Evolutionary conservation across 1,140 invertebrate genomes (phyloP).

Genomic region (Dysdera silvatica): DNA sequence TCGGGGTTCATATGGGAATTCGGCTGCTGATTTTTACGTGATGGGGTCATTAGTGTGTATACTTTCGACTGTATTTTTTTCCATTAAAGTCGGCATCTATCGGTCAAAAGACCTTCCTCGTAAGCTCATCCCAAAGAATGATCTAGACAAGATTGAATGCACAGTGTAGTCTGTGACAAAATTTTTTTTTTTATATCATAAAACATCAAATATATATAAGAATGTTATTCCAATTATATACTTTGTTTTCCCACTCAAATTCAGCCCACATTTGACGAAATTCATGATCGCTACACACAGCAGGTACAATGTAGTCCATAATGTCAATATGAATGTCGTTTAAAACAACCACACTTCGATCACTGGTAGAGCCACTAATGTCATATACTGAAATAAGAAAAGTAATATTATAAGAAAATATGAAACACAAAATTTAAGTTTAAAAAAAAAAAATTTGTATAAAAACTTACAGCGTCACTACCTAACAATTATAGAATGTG

Average conservation of each 20-base stretch:
- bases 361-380: constrained; percentile 81
- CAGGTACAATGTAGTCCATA: constrained; percentile 99
- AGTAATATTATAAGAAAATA: constrained; percentile 24
- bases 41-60: too few species aligned
- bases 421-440: neutral
- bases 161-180: too few species aligned
- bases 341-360: constrained; percentile 92
- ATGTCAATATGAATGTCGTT: constrained; percentile 99
- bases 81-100: too few species aligned
- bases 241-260: constrained; percentile 99
- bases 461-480: neutral
- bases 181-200: too few species aligned
- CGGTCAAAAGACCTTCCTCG: too few species aligned
- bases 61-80: too few species aligned
- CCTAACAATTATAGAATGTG: too few species aligned
- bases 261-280: constrained; percentile 99
- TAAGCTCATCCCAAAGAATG: too few species aligned
- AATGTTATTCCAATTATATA: constrained; percentile 34
- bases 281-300: constrained; percentile 84
- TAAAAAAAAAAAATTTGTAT: neutral
- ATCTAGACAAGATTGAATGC: too few species aligned
- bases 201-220: constrained; percentile 11
- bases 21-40: too few species aligned
- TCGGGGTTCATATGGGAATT: too few species aligned
- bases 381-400: constrained; percentile 71